Percentiles rank a stretch among this genome's conserved stretches.
Conservation (phyloP, 2,888 invertebrate species). For the Carpatolechia fugitivella region DNA sequence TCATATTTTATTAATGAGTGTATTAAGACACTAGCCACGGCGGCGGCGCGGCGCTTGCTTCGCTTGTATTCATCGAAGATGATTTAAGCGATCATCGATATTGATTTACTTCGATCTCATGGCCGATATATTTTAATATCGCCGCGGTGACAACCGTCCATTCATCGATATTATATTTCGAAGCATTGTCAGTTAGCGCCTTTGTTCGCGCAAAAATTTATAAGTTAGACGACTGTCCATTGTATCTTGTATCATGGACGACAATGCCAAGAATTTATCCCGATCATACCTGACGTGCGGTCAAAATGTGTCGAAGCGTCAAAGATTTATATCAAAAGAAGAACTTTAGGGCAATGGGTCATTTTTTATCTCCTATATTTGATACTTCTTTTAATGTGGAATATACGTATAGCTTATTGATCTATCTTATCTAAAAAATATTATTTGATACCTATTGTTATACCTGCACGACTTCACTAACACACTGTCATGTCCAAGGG, state of each 20-base stretch:
- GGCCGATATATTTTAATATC: conserved; percentile 70
- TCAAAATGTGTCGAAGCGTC: conserved; percentile 75
- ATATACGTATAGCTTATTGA: too few relatives aligned
- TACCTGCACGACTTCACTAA: too few relatives aligned
- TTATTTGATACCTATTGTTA: too few relatives aligned
- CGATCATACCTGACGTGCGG: conserved; percentile 73
- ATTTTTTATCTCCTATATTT: conserved; percentile 29
- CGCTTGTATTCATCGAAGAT: conserved; percentile 2
- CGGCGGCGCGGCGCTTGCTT: background rate
- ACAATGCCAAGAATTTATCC: conserved; percentile 67
- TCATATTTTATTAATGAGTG: conserved; percentile 6
- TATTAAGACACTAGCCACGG: background rate
- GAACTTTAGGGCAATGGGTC: conserved; percentile 40
- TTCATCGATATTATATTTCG: conserved; percentile 61
- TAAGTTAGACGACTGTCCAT: conserved; percentile 71
- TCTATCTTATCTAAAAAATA: too few relatives aligned
- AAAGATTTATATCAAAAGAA: conserved; percentile 61
- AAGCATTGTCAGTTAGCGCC: conserved; percentile 72
- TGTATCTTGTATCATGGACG: conserved; percentile 39
- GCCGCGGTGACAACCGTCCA: conserved; percentile 52
- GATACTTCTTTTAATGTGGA: conserved; percentile 7
- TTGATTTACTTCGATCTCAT: conserved; percentile 67
- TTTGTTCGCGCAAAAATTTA: conserved; percentile 76
- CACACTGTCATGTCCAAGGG: too few relatives aligned
- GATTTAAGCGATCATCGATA: conserved; percentile 45